Base-by-base conservation (phyloP, 2,888 invertebrate species). In the Ichneumoninae sp. region DNA sequence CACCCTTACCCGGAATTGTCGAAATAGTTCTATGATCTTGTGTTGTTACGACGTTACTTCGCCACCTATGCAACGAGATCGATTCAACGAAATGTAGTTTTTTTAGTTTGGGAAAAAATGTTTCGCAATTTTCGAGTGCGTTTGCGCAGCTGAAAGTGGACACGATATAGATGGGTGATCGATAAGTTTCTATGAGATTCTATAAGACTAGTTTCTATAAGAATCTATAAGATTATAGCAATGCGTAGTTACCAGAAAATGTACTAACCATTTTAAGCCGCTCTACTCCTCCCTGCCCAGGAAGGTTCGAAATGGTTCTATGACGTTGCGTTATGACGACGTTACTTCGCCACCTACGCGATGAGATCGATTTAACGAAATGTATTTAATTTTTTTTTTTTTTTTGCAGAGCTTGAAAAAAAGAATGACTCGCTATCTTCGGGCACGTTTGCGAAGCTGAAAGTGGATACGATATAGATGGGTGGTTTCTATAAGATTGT, bases 131-230 rank as follows among this genome's bases (percentile, higher is more conserved):
- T 36, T 66, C 13, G 33, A 44, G 4, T 1, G 52, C 26, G 30
- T 81, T 69, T 50, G 50, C n/a, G 66, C 68, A 75, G 10, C 54
- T 22, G 13, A 52, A 71, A 19, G 47, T 7, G 36, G 54, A 30
- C 66, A 36, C 36, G 36, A 36, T 36, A 5, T 7, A 6, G 36
- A 36, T 54, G 54, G 3, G 44, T 13, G 10, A 6, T 44, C 36
- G 7, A 19, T 52, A 16, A 54, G n/a, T 19, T 44, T 44, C 44
- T 44, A 16, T 52, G 1, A 54, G n/a, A 33, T 66, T 50, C 26
- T 26, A 26, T 26, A 6, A 54, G n/a, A 33, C 22, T 22, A 0
- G 22, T 22, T 22, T 22, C 22, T 22, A 22, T 22, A 22, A 22
- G 22, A 22, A 22, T 22, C 22, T 1, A n/a, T 52, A 6, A 54